Base-by-base conservation (phyloP, 2,888 invertebrate species). In the Pyrrhosoma nymphula region DNA sequence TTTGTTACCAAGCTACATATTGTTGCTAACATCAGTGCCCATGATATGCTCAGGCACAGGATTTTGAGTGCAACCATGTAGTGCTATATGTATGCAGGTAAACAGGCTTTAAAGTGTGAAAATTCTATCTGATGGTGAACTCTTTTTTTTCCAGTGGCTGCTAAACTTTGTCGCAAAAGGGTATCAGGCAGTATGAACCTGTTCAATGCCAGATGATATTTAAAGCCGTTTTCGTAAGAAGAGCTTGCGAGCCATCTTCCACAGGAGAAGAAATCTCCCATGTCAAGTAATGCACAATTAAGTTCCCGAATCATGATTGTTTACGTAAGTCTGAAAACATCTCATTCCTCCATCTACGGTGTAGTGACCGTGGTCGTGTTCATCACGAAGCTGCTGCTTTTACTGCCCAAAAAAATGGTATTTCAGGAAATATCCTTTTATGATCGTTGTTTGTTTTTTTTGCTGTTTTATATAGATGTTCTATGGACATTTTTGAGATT, bases 111-210 rank as follows among this genome's bases (percentile, higher is more conserved):
- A 60, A 20, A 60, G 60, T 60, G 20, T 20, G 6, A 60, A 60
- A 2, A 60, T 16, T 10, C 16, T 14, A 60, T 60, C 60, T 26
- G 10, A 82, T 82, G 30, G 82, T 82, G 30, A 35, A 82, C 35
- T 26, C 35, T 35, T 82, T 30, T 82, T 12, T 47, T 93, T 93
- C 8, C 93, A 93, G 93, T 93, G 63, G 93, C 93, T 93, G 93
- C 93, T 39, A 60, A 63, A n/a, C 93, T 93, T 39, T 93, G 93
- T n/a, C 93, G 93, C 8, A 93, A 93, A 69, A 93, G 93, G 47
- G 93, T 69, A 20, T 93, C 93, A 55, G 93, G 93, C n/a, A 93
- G 93, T 55, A 93, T 93, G 93, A 93, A 93, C 35, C 69, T 93
- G n/a, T 93, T 93, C 47, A 93, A 93, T 47, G 69, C 93, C 26